phyloP scores from a whole-genome alignment of 2,888 invertebrate species.

The Cactoblastis cactorum region DNA sequence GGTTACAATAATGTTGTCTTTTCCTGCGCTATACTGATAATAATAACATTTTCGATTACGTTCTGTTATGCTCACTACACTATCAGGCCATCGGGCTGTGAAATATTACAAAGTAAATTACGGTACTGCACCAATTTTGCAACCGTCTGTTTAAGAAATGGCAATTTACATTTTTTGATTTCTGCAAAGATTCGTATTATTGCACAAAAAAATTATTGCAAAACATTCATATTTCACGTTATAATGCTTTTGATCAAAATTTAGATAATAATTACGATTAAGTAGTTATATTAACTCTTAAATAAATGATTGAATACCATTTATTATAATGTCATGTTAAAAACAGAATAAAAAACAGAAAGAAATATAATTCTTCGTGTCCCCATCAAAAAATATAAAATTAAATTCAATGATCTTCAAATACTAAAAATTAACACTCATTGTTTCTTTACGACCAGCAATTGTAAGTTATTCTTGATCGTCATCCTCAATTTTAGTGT shows the following conservation, averaged over 20 bases:
- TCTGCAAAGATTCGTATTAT: too few relatives aligned
- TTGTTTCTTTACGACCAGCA: slow-evolving; percentile 5
- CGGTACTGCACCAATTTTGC: slow-evolving; percentile 2
- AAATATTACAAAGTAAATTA: not conserved
- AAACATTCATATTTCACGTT: not conserved
- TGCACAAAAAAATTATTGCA: too few relatives aligned
- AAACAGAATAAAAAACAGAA: too few relatives aligned
- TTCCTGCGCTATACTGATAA: not conserved
- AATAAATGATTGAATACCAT: too few relatives aligned
- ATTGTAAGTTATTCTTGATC: not conserved
- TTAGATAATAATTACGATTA: too few relatives aligned
- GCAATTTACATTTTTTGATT: not conserved
- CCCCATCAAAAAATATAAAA: too few relatives aligned
- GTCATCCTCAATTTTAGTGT: slow-evolving; percentile 4
- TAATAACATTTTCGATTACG: not conserved
- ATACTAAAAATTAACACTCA: not conserved
- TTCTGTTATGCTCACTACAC: not conserved
- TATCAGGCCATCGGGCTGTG: slow-evolving; percentile 4
- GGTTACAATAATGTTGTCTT: not conserved
- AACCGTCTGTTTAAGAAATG: not conserved
- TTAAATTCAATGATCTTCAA: too few relatives aligned
- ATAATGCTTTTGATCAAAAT: too few relatives aligned
- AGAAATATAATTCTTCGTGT: too few relatives aligned
- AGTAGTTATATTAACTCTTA: too few relatives aligned
- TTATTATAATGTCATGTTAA: too few relatives aligned